Evolutionary conservation across 2,888 invertebrate species (phyloP), one percentile per base, ranked within the genome.

Genomic region (Platerodrilus igneus): DNA sequence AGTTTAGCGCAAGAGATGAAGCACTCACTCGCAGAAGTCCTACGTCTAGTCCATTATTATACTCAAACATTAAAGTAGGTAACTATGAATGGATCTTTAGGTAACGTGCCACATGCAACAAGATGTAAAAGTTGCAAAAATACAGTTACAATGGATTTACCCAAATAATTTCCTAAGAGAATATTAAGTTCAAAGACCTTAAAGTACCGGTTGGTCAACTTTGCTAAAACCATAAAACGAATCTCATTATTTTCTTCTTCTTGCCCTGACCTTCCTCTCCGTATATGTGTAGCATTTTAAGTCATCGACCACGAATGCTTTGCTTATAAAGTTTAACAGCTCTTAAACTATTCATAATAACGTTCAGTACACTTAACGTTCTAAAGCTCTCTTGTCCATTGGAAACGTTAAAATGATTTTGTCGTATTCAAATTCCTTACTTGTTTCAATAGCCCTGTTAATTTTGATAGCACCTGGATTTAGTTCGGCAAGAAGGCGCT

Each of bases 111-210:
- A n/a, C n/a, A n/a, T n/a, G n/a, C n/a, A n/a, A n/a, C n/a, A n/a
- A n/a, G n/a, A n/a, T n/a, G n/a, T n/a, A n/a, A n/a, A n/a, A n/a
- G n/a, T n/a, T n/a, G n/a, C n/a, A n/a, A n/a, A n/a, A n/a, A n/a
- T n/a, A n/a, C n/a, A n/a, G n/a, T n/a, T n/a, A n/a, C n/a, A n/a
- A n/a, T n/a, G n/a, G n/a, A n/a, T n/a, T n/a, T n/a, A n/a, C n/a
- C n/a, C n/a, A n/a, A n/a, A n/a, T n/a, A n/a, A n/a, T n/a, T n/a
- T n/a, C n/a, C n/a, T n/a, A n/a, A n/a, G n/a, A n/a, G n/a, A n/a
- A n/a, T n/a, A 30, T 26, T 23, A 47, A 39, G 51, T 51, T 51
- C 51, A 50, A 48, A 53, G 53, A 53, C 53, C 53, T 44, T 34
- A 41, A 36, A 22, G 38, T 39, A 46, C 34, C 38, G 42, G 37